A percentile compares a stretch with the other conserved stretches of the same genome.
Conservation (phyloP, 1,140 invertebrate genomes). For the Drosophila cardini region DNA sequence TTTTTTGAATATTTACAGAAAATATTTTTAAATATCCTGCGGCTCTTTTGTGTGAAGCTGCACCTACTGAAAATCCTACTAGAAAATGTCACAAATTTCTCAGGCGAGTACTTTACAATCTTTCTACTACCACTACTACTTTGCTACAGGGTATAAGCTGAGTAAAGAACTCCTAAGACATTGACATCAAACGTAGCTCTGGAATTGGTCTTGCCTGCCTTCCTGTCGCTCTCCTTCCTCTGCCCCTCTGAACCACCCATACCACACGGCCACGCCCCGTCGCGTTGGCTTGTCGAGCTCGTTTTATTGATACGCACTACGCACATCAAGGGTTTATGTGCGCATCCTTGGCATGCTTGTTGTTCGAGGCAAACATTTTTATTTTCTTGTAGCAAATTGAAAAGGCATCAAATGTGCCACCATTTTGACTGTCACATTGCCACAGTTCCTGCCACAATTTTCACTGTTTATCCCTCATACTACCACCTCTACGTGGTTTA, state of each 20-base stretch:
- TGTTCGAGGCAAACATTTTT: conserved; percentile 26
- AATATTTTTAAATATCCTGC: no score
- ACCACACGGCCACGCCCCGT: neutral
- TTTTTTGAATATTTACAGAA: no score
- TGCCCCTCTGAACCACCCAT: no score
- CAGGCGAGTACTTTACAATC: no score
- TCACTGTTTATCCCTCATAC: no score
- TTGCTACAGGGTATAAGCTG: conserved; percentile 1
- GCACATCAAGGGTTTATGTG: conserved; percentile 48
- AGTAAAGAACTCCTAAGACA: conserved; percentile 14
- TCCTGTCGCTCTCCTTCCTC: neutral
- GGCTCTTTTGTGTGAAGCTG: no score
- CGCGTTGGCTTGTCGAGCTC: conserved; percentile 13
- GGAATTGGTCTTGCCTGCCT: neutral
- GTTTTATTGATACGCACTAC: conserved; percentile 56
- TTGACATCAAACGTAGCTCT: conserved; percentile 41
- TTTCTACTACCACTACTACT: neutral
- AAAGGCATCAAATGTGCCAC: conserved; percentile 46
- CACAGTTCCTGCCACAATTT: neutral
- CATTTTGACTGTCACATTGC: conserved; percentile 5
- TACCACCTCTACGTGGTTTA: neutral
- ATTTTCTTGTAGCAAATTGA: conserved; percentile 56
- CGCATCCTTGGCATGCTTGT: conserved; percentile 10
- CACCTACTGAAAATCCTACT: no score
- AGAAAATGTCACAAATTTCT: no score